These are phyloP conservation scores for Syngnathus floridae DNA, from an alignment of 2,113 vertebrate genomes.

Conservation along the genomic window DNA sequence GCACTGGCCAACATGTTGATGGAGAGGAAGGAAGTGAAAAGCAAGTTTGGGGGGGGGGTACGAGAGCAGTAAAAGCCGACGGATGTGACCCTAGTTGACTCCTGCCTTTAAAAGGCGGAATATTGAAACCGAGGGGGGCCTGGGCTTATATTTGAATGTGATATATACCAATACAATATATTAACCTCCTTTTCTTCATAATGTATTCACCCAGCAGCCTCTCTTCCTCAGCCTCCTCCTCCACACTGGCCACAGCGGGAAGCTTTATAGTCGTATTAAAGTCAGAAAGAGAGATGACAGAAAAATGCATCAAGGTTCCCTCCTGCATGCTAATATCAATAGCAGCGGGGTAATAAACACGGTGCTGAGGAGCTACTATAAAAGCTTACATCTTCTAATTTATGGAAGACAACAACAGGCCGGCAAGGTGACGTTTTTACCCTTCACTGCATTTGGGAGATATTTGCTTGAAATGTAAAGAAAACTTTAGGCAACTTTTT, in stretches of 20 bases:
- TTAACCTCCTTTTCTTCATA: conserved; percentile 66
- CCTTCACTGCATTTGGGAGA: conserved; percentile 42
- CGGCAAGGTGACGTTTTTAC: conserved; percentile 64
- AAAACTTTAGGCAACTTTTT: conserved; percentile 2
- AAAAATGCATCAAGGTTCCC: conserved; percentile 67
- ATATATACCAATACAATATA: conserved; percentile 64
- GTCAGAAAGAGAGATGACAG: conserved; percentile 68
- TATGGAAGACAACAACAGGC: conserved; percentile 67
- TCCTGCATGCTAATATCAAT: conserved; percentile 72
- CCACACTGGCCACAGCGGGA: conserved; percentile 46
- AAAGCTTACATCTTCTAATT: conserved; percentile 73
- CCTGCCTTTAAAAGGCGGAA: conserved; percentile 60
- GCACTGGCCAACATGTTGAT: background rate
- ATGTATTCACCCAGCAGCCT: conserved; percentile 50
- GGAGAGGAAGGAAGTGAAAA: conserved; percentile 20
- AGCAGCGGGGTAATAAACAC: conserved; percentile 64
- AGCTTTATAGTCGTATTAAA: conserved; percentile 77
- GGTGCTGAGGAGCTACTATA: conserved; percentile 62
- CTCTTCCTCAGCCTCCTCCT: background rate
- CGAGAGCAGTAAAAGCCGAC: conserved; percentile 62
- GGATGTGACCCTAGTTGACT: conserved; percentile 68
- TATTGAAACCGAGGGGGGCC: conserved; percentile 58
- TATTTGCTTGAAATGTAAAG: background rate
- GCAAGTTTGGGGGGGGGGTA: conserved; percentile 26
- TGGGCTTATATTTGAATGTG: conserved; percentile 53